Conservation (phyloP, 2,113 vertebrate genomes). For the Gnathonemus longibarbis region DNA sequence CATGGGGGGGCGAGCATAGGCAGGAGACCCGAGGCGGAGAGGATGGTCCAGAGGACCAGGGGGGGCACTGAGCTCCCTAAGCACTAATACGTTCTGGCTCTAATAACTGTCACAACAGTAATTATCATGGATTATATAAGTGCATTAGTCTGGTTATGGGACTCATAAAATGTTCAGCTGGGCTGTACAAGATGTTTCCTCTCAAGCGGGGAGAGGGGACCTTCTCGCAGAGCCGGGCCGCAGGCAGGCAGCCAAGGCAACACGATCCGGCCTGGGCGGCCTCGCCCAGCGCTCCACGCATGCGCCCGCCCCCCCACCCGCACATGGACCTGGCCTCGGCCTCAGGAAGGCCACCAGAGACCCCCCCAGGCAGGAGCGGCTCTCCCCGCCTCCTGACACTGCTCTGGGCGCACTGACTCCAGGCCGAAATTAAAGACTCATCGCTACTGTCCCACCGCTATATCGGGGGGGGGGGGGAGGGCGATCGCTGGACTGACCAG, state of each 20-base stretch:
- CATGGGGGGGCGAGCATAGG: neutral
- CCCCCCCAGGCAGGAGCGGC: neutral
- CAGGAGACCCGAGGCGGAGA: neutral
- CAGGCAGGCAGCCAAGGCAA: slow-evolving; percentile 16
- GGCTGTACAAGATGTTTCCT: slow-evolving; percentile 23
- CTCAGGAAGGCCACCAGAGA: neutral
- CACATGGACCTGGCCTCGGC: neutral
- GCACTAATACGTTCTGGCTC: slow-evolving; percentile 13
- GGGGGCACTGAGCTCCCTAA: neutral
- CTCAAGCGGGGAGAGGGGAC: neutral
- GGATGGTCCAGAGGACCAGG: neutral
- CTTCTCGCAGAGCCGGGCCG: neutral
- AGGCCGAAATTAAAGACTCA: neutral
- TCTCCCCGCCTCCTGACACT: neutral
- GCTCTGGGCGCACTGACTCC: neutral
- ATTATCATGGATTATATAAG: slow-evolving; percentile 27
- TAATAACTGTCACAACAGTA: slow-evolving; percentile 18
- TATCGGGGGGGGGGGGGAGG: neutral
- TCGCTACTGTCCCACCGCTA: neutral
- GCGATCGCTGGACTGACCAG: neutral
- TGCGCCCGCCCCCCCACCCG: neutral
- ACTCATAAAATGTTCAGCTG: slow-evolving; percentile 19
- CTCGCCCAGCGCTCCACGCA: neutral
- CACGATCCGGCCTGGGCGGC: neutral
- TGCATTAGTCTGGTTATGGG: slow-evolving; percentile 14